Evolutionary conservation across 2,888 invertebrate genomes (phyloP), one percentile per base, ranked within the genome.

Genomic region (Aphodius granarius): DNA sequence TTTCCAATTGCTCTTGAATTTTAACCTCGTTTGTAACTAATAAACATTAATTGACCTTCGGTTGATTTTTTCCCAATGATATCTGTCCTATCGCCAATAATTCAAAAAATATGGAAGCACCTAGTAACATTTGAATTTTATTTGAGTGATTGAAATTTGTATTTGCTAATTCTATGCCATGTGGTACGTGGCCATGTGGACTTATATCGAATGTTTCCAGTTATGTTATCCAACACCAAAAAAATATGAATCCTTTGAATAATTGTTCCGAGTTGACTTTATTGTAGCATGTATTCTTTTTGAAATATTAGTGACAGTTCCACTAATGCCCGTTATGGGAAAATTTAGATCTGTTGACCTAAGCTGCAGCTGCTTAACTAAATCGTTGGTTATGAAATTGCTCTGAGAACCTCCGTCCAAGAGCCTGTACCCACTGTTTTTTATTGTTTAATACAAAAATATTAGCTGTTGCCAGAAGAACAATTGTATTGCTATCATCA

Each of bases 51-150:
- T 43, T 43, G 43, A 43, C 43, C 4, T 43, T 43, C 2, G 4
- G 2, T 71, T 71, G 18, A 5, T 65, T 18, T 19, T 19, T 20
- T 15, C 73, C 65, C 5, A 73, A 3, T 18, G 19, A 0, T 65
- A 73, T 18, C 22, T 65, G 63, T 21, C 19, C 65, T 17, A 16
- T 18, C n/a, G 15, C 17, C 16, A 73, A 6, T 16, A 71, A 73
- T 19, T 65, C 23, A 2, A 21, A 73, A 73, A 73, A 73, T 65
- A 73, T 73, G 17, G 62, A 18, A 20, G 73, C 73, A 20, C 73
- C 73, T 21, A 73, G 19, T 17, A 73, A 16, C 13, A 73, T 73
- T 0, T 73, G 64, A n/a, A 72, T 65, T 62, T 73, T 15, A 43
- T 13, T 43, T 43, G 43, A 43, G 43, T 43, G 43, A 18, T 63